Percentiles rank a stretch among this genome's conserved stretches.
Conservation (phyloP, 2,888 invertebrate species). For the Corythucha ciliata region DNA sequence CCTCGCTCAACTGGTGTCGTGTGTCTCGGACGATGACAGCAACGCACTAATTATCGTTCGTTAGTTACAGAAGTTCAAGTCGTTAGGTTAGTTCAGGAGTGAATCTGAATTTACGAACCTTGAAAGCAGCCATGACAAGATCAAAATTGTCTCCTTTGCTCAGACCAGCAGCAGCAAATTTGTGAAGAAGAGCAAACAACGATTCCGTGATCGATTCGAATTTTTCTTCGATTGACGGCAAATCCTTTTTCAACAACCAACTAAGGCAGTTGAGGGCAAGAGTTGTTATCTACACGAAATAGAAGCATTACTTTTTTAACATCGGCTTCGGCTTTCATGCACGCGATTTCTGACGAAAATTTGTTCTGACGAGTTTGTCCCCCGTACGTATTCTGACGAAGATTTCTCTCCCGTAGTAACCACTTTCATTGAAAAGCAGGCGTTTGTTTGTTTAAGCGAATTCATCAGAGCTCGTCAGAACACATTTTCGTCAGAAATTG, state of each 20-base stretch:
- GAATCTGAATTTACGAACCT: slow-evolving; percentile 49
- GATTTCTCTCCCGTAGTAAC: too few relatives aligned
- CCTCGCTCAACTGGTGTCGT: slow-evolving; percentile 55
- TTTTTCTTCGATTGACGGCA: slow-evolving; percentile 57
- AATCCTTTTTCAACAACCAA: slow-evolving; percentile 62
- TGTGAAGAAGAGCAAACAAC: slow-evolving; percentile 77
- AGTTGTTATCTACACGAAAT: slow-evolving; percentile 45
- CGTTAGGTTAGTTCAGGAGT: too few relatives aligned
- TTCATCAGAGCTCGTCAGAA: too few relatives aligned
- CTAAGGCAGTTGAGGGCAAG: slow-evolving; percentile 52
- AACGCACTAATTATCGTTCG: slow-evolving; percentile 51
- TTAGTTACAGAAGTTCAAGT: background rate
- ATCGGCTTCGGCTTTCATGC: too few relatives aligned
- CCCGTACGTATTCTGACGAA: too few relatives aligned
- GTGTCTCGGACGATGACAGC: slow-evolving; percentile 73
- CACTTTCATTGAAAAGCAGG: too few relatives aligned
- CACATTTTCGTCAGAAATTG: too few relatives aligned
- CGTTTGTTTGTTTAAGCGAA: too few relatives aligned
- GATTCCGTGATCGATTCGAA: slow-evolving; percentile 58
- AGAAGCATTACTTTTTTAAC: slow-evolving; percentile 4
- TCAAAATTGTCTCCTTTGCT: slow-evolving; percentile 82
- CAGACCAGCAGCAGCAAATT: slow-evolving; percentile 76
- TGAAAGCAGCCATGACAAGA: slow-evolving; percentile 78
- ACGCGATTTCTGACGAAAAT: too few relatives aligned
- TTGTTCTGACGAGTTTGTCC: too few relatives aligned